phyloP scores from a whole-genome alignment of 2,797 vertebrate species.

The Myoxocephalus aenaeus region DNA sequence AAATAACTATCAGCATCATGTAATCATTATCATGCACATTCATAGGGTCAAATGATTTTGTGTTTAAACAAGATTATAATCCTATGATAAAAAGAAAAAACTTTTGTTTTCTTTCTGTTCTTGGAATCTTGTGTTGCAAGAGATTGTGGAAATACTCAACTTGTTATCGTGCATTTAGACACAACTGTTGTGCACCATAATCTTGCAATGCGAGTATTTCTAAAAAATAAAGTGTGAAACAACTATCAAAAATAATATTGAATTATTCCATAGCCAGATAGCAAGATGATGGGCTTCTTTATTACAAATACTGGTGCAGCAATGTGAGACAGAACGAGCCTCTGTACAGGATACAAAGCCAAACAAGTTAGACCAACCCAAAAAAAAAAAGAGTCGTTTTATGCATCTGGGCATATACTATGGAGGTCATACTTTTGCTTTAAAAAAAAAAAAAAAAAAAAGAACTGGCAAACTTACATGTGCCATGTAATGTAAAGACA shows the following conservation, averaged over 20 bases:
- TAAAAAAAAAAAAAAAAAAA: too few species aligned
- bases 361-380: constrained; percentile 40
- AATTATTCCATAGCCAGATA: constrained; percentile 7
- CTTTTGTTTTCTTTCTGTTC: background rate
- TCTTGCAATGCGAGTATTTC: background rate
- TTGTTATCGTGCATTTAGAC: background rate
- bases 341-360: constrained; percentile 28
- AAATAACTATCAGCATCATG: background rate
- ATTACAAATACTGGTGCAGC: constrained; percentile 12
- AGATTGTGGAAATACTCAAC: background rate
- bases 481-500: constrained; percentile 63
- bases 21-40: background rate
- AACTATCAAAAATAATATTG: background rate
- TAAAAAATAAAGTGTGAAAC: background rate
- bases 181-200: background rate
- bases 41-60: background rate
- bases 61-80: background rate
- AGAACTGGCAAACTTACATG: constrained; percentile 58
- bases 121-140: background rate
- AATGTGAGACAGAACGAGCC: constrained; percentile 4
- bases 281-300: constrained; percentile 10
- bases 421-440: constrained; percentile 57
- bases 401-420: constrained; percentile 60
- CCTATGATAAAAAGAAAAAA: too few species aligned
- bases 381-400: constrained; percentile 52